These are phyloP conservation scores for Stictonetta naevosa DNA, from an alignment of 2,113 vertebrate species.

Conservation along the genomic window DNA sequence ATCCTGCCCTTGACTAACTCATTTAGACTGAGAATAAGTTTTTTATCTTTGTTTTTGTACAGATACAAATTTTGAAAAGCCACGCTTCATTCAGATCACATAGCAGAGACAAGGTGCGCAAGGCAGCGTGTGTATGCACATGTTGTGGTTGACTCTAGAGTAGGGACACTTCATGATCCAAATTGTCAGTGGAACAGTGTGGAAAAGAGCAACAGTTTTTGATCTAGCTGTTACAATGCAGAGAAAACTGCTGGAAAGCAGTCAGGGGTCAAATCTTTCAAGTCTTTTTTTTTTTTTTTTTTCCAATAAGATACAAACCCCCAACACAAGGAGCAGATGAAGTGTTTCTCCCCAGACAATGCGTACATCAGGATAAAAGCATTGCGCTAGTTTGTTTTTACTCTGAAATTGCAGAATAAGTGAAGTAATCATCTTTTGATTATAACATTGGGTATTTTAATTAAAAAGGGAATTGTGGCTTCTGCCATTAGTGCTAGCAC, in stretches of 20 bases:
- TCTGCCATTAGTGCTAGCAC: background rate
- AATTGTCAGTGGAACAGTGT: background rate
- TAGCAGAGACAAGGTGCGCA: background rate
- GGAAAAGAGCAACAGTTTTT: background rate
- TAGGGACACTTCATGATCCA: background rate
- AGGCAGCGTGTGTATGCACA: rapidly evolving
- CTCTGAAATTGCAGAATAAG: background rate
- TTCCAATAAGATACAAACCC: background rate
- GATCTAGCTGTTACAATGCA: background rate
- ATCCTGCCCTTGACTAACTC: background rate
- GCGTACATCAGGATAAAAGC: background rate
- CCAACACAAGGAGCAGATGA: background rate
- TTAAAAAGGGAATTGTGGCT: background rate
- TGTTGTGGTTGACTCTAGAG: background rate
- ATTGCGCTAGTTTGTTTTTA: background rate
- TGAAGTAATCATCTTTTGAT: background rate
- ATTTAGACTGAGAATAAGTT: background rate
- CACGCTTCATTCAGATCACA: background rate
- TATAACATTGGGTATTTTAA: background rate
- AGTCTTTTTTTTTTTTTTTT: background rate
- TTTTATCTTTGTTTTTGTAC: background rate
- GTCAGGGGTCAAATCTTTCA: background rate
- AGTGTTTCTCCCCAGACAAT: background rate
- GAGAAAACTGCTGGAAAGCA: background rate
- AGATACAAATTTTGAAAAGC: background rate